Evolutionary conservation across 2,888 invertebrate species (phyloP).

Genomic region (Cosmopolites sordidus): DNA sequence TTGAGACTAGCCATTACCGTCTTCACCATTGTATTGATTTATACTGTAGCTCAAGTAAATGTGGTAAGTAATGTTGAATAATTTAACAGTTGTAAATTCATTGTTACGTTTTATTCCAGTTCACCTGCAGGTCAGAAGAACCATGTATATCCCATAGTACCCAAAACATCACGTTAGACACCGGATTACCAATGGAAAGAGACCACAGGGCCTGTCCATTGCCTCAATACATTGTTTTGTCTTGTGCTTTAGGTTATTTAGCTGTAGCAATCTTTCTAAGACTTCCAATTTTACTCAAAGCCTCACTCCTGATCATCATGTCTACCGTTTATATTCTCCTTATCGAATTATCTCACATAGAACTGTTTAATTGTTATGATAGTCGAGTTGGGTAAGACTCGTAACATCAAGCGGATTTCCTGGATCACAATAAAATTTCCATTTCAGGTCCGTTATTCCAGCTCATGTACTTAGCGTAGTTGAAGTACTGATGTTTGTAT

Average conservation of each 20-base stretch:
- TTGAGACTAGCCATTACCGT: slow-evolving; percentile 81
- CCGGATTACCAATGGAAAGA: slow-evolving; percentile 40
- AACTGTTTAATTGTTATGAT: slow-evolving; percentile 80
- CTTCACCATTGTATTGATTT: slow-evolving; percentile 80
- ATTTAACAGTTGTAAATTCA: slow-evolving; percentile 4
- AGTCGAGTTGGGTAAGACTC: slow-evolving; percentile 61
- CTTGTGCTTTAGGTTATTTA: slow-evolving; percentile 78
- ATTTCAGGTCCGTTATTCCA: slow-evolving; percentile 63
- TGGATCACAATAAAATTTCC: too few relatives aligned
- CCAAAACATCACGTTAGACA: slow-evolving; percentile 52
- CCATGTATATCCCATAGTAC: slow-evolving; percentile 50
- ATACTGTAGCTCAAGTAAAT: slow-evolving; percentile 88
- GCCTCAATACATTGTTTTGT: slow-evolving; percentile 82
- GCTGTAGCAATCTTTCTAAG: slow-evolving; percentile 80
- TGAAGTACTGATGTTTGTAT: slow-evolving; percentile 75
- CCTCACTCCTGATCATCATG: slow-evolving; percentile 71
- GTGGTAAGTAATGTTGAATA: slow-evolving; percentile 63
- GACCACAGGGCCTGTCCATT: slow-evolving; percentile 78
- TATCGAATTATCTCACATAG: slow-evolving; percentile 75
- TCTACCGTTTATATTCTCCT: slow-evolving; percentile 74
- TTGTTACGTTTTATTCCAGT: slow-evolving; percentile 46
- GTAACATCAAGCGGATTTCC: not conserved
- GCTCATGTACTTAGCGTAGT: slow-evolving; percentile 73
- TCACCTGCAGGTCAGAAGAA: slow-evolving; percentile 58
- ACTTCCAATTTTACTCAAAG: slow-evolving; percentile 78